Evolutionary conservation across 2,888 invertebrate genomes (phyloP), one percentile per base, ranked within the genome.

Genomic region (Rhagophthalmus giganteus): DNA sequence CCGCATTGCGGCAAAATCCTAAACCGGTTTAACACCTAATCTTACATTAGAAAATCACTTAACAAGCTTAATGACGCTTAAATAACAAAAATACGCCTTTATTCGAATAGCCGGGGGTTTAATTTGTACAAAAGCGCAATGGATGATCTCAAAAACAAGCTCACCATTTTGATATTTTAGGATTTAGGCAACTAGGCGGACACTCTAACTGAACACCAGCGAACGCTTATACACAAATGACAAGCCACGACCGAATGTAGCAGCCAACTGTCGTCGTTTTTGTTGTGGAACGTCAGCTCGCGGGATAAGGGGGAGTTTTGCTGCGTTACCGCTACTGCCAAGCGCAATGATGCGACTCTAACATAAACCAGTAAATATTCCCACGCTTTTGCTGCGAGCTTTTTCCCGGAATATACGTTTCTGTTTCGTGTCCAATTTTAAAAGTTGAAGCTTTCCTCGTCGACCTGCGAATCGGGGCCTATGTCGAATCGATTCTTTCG

Each of bases 341-440:
- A 74, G 72, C 74, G 73, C 73, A 72, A 66, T 70, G 70, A 70
- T 68, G 75, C 73, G 72, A 73, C 74, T 74, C 73, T 71, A 72
- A 70, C 74, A 74, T 63, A 71, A 72, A 72, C 74, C 69, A 72
- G 74, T 69, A 72, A 68, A 71, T 72, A 74, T 74, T 75, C 73
- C 72, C 69, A 74, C 76, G 74, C 75, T 20, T n/a, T n/a, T 5
- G 20, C 20, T 20, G 20, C 7, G 20, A 7, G 3, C 7, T 20
- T 20, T 20, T 20, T 3, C 7, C 4, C 20, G 20, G 7, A 20
- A 20, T 20, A 20, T 20, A 20, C 7, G 7, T 20, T 20, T 5
- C 20, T 20, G n/a, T n/a, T n/a, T n/a, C n/a, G n/a, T n/a, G n/a
- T n/a, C n/a, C n/a, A n/a, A n/a, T n/a, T 11, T 16, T 33, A 1